Evolutionary conservation across 2,113 vertebrate genomes (phyloP), one percentile per base, ranked within the genome.

Genomic region (Hucho hucho): DNA sequence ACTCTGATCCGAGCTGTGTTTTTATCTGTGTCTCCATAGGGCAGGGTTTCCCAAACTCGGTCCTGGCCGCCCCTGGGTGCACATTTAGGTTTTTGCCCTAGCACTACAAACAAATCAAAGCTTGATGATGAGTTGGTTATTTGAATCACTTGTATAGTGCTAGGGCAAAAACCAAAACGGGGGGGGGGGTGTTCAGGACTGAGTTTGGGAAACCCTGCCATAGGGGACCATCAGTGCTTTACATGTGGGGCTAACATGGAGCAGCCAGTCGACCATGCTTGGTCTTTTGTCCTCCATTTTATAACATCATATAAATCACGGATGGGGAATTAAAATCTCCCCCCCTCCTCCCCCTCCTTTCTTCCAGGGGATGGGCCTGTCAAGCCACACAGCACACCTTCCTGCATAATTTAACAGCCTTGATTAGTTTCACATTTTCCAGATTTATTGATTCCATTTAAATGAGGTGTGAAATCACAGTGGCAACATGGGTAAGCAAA

Each of bases 401-500:
- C 61, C 88, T 90, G 86, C 91, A 83, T 85, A 88, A 93, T 95
- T 93, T 91, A 95, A 83, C 83, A 89, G 83, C 82, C 79, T 83
- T 93, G 89, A 94, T 95, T 94, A 93, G 92, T 93, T 93, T 93
- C 86, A 89, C 84, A 90, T 92, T 87, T 80, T 71, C 72, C 76
- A 68, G 77, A 79, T 86, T 89, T 90, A 87, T 87, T 89, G 88
- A 82, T 88, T 85, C 83, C 75, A 72, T 83, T 87, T 83, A 86
- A 88, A 84, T 81, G 81, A 74, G 59, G 69, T 3, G 4, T 82
- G 69, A 89, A 90, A 80, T 79, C 68, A 63, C 75, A 65, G 75
- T 43, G 16, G 11, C 14, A 68, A 32, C n/a, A 59, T 18, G 29
- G 22, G 29, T 29, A 28, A n/a, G 64, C 79, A 66, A 81, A 49